A percentile compares a stretch with the other conserved stretches of the same genome.
These are phyloP conservation scores for Malurus cyaneus DNA, from an alignment of 2,113 vertebrate species.

Conservation along the genomic window DNA sequence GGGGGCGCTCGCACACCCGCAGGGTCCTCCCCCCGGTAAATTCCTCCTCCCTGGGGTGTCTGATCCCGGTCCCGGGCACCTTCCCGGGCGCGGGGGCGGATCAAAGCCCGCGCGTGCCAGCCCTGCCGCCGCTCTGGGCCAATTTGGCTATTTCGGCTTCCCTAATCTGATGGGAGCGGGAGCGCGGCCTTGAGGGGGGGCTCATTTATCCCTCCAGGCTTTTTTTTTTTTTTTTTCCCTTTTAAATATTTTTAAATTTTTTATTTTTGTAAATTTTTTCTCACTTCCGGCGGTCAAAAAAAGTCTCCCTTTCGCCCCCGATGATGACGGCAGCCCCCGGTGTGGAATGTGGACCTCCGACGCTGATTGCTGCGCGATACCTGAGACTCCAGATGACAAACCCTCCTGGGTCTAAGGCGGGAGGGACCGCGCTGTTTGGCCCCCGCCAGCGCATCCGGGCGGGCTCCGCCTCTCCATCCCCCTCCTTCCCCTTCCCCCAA, in stretches of 20 bases:
- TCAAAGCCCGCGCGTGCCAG: conserved; percentile 54
- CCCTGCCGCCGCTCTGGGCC: conserved; percentile 15
- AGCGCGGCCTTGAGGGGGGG: neutral
- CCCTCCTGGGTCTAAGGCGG: too few species aligned
- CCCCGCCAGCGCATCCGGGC: neutral
- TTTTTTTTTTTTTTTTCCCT: too few species aligned
- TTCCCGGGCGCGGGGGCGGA: neutral
- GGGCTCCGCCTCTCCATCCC: neutral
- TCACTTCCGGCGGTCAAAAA: neutral
- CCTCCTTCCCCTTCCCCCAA: neutral
- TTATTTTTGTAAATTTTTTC: neutral
- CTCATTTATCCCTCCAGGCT: neutral
- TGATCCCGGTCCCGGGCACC: neutral
- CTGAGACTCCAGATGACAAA: too few species aligned
- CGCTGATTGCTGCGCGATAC: too few species aligned
- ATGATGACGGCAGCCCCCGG: neutral
- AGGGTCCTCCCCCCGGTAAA: neutral
- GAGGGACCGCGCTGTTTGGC: neutral
- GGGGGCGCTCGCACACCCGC: neutral
- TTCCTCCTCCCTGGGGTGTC: conserved; percentile 33
- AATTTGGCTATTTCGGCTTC: neutral
- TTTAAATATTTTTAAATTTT: too few species aligned
- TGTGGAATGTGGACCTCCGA: too few species aligned
- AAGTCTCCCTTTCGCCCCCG: neutral
- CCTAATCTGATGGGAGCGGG: conserved; percentile 31